Base-by-base conservation (phyloP, 2,113 vertebrate genomes). In the Helogale parvula region DNA sequence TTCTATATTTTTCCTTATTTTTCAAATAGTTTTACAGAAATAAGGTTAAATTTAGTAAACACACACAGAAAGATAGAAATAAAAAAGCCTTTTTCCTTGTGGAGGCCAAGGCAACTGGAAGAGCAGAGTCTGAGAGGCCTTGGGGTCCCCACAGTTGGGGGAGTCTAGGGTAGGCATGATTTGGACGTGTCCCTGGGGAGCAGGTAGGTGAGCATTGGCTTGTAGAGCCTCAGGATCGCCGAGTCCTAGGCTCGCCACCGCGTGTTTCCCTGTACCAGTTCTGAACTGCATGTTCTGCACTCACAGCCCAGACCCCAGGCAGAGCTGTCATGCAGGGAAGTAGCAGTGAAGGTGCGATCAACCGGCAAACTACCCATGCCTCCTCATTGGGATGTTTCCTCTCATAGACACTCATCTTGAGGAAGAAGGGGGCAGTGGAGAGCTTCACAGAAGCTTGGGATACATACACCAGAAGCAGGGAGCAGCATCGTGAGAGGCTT, bases 331-430 rank as follows among this genome's bases (percentile, higher is more conserved):
- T 0, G 1, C 17, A 9, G 29, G 1, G 5, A 17, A n/a, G 77
- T 2, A 5, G 45, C 57, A 7, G 2, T 2, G 80, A 72, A 85
- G 94, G 79, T 35, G n/a, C 7, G 0, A 2, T 47, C 69, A 25
- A 4, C 85, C 41, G 14, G 74, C 16, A 25, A 31, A n/a, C 50
- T 5, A 9, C 12, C 1, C 41, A 13, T 3, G 33, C 41, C 25
- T 35, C 77, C 33, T 11, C 1, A 0, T 4, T 2, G 52, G 2
- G 12, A 19, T 3, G 4, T 25, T 15, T 14, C 13, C 7, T 57
- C 50, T 5, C 5, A 2, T 23, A 17, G 19, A 17, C 81, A 10
- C 21, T 66, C 54, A 6, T 29, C 3, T 0, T 29, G 68, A 5
- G 72, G 85, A 81, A 54, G 93, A n/a, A 33, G 65, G 27, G 12